Base-by-base conservation (phyloP, 2,888 invertebrate genomes). In the Cantharis rustica region DNA sequence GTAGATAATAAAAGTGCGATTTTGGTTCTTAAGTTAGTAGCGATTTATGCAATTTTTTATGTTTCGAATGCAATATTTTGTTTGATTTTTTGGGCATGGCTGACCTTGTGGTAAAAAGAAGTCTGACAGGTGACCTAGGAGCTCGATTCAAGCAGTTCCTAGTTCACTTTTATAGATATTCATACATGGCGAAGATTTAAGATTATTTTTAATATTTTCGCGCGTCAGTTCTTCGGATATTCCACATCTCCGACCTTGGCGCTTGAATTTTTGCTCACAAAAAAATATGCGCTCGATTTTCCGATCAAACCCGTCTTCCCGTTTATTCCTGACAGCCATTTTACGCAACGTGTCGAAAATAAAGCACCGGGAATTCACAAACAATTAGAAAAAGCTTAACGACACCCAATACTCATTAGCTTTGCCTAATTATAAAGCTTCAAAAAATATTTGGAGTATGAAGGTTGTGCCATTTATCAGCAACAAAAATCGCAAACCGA, bases 111-210 rank as follows among this genome's bases (percentile, higher is more conserved):
- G 75, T 77, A 79, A 81, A 81, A 81, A 81, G 81, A 80, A 79
- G 80, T 81, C 79, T 79, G 81, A 81, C 81, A 81, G 81, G 81
- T 81, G 81, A 81, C 80, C 79, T 80, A 80, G 80, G 75, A 72
- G 71, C 73, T 70, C 69, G 78, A 73, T 75, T 70, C 76, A 77
- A 75, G 70, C 71, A 79, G 80, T 80, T 80, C 79, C 79, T 77
- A 79, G 74, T 79, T 77, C 71, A 69, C 69, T 61, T 68, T 71
- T 68, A 68, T 27, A 61, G 20, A 47, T 62, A 73, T 47, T 68
- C 68, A 68, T 68, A 47, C 64, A 47, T 16, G 68, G 66, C 3
- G 15, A 20, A 69, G 23, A 69, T 69, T 27, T n/a, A 16, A 69
- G 69, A 26, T 26, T 17, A 66, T 66, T 66, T 66, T 66, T 66